Base-by-base conservation (phyloP, 2,888 invertebrate species). In the Danaus chrysippus region DNA sequence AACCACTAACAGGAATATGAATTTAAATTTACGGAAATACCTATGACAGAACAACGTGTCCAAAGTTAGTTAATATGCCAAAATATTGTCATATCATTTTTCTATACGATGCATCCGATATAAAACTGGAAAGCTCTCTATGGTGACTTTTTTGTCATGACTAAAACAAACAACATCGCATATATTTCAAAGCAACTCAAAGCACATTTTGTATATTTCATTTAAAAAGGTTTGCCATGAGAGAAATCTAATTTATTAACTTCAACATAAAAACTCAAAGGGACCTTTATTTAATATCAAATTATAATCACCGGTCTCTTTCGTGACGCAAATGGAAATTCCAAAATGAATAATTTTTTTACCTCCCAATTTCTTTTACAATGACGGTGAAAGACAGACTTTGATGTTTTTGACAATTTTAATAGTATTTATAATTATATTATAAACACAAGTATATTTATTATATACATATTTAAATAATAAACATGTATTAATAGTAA, bases 181-280 rank as follows among this genome's bases (percentile, higher is more conserved):
- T 70, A 65, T 57, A 70, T 71, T 72, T 73, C 58, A 66, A 71
- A 72, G 73, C 72, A 72, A 71, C 72, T 71, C 69, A 67, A 73
- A 75, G 76, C 76, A 75, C 70, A 70, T 59, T 44, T 75, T 68
- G 71, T 71, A 70, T 69, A 66, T 78, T 49, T 79, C 80, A 73
- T 76, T 65, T 65, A 66, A 69, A 73, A 73, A 49, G 46, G 34
- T 69, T 78, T 79, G 78, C 23, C 3, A 34, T 6, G 23, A 34
- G 23, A 34, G 6, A 34, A 34, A 34, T 34, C 23, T 34, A 34
- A 34, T 34, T 34, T 34, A 34, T 34, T 34, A 34, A 34, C 23
- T 34, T 34, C 23, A 34, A 34, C 2, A 19, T 42, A 58, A 58
- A 46, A 54, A 55, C 11, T 34, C 42, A 13, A 13, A 17, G 52